A percentile compares a stretch with the other conserved stretches of the same genome.
Conservation (phyloP, 1,140 invertebrate genomes). For the Trinorchestia longiramus region DNA sequence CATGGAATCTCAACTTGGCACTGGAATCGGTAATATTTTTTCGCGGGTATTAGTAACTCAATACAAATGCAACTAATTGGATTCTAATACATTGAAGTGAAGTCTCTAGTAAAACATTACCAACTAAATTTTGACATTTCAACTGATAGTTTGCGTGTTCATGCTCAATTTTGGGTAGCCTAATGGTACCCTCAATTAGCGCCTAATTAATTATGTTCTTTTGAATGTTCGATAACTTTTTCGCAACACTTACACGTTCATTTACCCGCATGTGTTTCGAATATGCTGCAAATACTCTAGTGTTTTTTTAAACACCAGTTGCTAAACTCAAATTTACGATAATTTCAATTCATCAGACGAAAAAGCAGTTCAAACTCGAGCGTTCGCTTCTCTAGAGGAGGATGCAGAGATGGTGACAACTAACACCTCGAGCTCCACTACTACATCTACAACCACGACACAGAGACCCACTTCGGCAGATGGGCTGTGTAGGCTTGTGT, state of each 20-base stretch:
- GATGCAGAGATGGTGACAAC: slow-evolving; percentile 23
- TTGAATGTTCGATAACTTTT: neutral
- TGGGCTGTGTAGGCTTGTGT: slow-evolving; percentile 58
- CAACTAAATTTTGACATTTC: neutral
- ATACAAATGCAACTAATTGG: no score
- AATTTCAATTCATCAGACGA: neutral
- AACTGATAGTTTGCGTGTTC: neutral
- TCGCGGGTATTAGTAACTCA: no score
- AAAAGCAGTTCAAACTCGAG: neutral
- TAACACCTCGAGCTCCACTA: neutral
- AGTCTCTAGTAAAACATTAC: neutral
- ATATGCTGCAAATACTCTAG: neutral
- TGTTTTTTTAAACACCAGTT: neutral
- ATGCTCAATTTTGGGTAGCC: neutral
- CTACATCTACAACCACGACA: slow-evolving; percentile 15
- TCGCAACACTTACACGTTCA: neutral
- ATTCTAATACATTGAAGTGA: no score
- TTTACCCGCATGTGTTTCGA: neutral
- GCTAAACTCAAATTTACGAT: neutral
- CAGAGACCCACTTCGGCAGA: slow-evolving; percentile 31
- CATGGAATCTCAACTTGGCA: slow-evolving; percentile 29
- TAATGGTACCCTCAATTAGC: neutral
- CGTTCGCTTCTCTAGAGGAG: neutral
- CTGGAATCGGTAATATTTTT: slow-evolving; percentile 30
- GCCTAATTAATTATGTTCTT: neutral